A percentile compares a stretch with the other conserved stretches of the same genome.
phyloP scores from a whole-genome alignment of 2,888 invertebrate species.

The Autographa pulchrina region DNA sequence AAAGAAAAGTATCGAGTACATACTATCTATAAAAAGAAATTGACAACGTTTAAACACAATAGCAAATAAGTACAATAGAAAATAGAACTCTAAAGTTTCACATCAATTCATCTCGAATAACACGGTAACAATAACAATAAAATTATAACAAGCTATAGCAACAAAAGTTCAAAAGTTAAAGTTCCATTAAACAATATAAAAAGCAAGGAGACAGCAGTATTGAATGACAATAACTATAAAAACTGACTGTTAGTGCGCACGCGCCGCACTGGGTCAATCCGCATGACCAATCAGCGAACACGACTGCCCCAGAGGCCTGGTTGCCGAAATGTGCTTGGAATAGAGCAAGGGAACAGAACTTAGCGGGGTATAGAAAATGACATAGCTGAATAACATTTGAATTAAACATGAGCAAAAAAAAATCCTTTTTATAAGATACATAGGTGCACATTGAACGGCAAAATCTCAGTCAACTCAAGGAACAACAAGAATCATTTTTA shows the following conservation, averaged over 20 bases:
- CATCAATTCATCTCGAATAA: slow-evolving; percentile 12
- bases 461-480: no score
- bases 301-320: slow-evolving; percentile 74
- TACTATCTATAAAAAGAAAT: not conserved
- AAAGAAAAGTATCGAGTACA: not conserved
- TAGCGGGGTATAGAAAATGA: not conserved
- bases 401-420: not conserved
- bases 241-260: slow-evolving; percentile 68
- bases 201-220: slow-evolving; percentile 44
- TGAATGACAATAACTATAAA: slow-evolving; percentile 56
- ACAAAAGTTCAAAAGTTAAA: slow-evolving; percentile 9
- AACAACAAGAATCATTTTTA: no score
- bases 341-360: slow-evolving; percentile 17
- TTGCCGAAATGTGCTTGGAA: slow-evolving; percentile 57
- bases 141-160: not conserved
- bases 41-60: not conserved
- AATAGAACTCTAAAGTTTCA: not conserved
- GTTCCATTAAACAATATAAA: slow-evolving; percentile 15
- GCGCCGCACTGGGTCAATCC: slow-evolving; percentile 76
- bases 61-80: not conserved
- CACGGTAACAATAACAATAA: slow-evolving; percentile 8
- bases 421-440: no score
- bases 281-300: slow-evolving; percentile 78
- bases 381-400: not conserved
- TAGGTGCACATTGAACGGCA: no score